Base-by-base conservation (phyloP, 1,140 invertebrate species). In the Telenomus remus region DNA sequence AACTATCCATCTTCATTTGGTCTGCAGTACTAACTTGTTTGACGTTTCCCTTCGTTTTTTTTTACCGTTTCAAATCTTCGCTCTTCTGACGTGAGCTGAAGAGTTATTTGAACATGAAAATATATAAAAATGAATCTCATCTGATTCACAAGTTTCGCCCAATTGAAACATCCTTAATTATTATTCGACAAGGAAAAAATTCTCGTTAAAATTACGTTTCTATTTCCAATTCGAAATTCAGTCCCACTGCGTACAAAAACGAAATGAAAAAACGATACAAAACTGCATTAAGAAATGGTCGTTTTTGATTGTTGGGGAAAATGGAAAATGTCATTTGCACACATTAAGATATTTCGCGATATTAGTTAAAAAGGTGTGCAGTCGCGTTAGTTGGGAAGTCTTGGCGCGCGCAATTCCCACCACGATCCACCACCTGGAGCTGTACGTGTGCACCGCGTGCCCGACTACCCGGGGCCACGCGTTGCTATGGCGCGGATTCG, bases 401-500 rank as follows among this genome's bases (percentile, higher is more conserved):
- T 63, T 63, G 33, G 60, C 34, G 43, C n/a, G 46, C 35, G 64
- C 64, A 43, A 13, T 27, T 11, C 56, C 66, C 56, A 43, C 66
- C 7, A 27, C 54, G 50, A 19, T 34, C 55, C 65, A 8, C 42
- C 57, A 70, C 57, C 66, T 61, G 66, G 66, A 61, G 57, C 44
- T 70, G 61, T 55, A 55, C 51, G 19, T 27, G 50, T 61, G 15
- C 48, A 65, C 48, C 60, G 61, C 49, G 70, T 71, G 53, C 44
- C 53, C 44, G 35, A 65, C 46, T 34, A 71, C 59, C 61, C 70
- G 50, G 63, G 70, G 56, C 70, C 63, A 60, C 37, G 56, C 70
- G 70, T 66, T 73, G 70, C 69, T 54, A 73, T 77, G 54, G 66
- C 63, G 63, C 63, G 63, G 59, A 59, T 68, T 77, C 44, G 46